Evolutionary conservation across 92 coral and sea anemone genomes (phyloP).

Genomic region (Muricea muricata): DNA sequence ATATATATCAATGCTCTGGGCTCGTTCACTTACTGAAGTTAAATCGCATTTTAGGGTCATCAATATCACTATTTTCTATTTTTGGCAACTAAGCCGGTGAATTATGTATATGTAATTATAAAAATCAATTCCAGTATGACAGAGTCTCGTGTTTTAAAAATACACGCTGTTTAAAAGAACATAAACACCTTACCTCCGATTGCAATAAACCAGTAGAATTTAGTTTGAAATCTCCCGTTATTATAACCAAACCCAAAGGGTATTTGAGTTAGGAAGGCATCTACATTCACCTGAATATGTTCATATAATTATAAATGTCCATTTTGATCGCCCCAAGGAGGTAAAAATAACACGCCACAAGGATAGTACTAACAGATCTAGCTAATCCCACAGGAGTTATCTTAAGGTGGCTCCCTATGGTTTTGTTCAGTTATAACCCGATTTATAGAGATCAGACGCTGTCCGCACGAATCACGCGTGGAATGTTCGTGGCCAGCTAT

Average conservation of each 20-base stretch:
- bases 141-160: background rate
- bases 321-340: background rate
- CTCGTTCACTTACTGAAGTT: background rate
- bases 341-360: background rate
- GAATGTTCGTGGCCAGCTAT: no score
- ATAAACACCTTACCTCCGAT: background rate
- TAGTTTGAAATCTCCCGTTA: conserved; percentile 24
- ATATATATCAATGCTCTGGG: no score
- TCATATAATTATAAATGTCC: background rate
- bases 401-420: no score
- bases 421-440: no score
- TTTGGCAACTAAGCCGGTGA: background rate
- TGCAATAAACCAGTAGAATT: background rate
- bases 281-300: conserved; percentile 14
- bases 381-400: background rate
- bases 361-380: background rate
- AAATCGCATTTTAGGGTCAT: background rate
- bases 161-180: background rate
- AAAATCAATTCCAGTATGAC: background rate
- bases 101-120: background rate
- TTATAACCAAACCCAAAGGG: conserved; percentile 22
- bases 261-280: conserved; percentile 12
- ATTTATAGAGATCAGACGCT: no score
- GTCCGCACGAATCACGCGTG: no score
- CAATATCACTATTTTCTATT: background rate